phyloP scores from a whole-genome alignment of 2,113 vertebrate species.

The Tetrax tetrax region DNA sequence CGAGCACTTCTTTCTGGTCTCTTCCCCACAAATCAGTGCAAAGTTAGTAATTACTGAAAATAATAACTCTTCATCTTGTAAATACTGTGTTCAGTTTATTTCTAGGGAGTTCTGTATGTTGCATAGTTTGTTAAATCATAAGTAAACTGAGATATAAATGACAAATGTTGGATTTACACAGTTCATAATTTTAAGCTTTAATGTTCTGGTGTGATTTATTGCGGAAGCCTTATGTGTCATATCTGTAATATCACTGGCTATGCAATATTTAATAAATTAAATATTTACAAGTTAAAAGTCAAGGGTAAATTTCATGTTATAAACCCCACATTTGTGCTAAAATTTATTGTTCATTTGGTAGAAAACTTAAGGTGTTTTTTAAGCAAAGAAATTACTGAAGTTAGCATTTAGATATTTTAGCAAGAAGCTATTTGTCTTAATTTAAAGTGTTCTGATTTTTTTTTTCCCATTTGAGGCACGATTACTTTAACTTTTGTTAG shows the following conservation, averaged over 20 bases:
- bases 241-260: neutral
- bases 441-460: neutral
- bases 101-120: neutral
- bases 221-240: neutral
- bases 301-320: neutral
- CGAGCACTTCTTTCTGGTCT: neutral
- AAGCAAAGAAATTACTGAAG: neutral
- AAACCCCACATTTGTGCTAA: neutral
- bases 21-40: neutral
- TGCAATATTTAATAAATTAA: constrained; percentile 24
- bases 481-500: neutral
- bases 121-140: neutral
- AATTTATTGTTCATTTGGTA: neutral
- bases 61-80: neutral
- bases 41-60: neutral
- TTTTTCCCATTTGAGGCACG: neutral
- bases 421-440: neutral
- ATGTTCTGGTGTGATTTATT: constrained; percentile 2
- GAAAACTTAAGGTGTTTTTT: neutral
- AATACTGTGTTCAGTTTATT: neutral
- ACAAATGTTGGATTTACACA: neutral
- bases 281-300: constrained; percentile 35
- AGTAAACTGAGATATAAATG: neutral
- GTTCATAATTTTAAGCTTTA: neutral
- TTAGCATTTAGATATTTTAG: neutral